Base-by-base conservation (phyloP, 2,797 vertebrate genomes). In the Phrynocephalus guinanensis region DNA sequence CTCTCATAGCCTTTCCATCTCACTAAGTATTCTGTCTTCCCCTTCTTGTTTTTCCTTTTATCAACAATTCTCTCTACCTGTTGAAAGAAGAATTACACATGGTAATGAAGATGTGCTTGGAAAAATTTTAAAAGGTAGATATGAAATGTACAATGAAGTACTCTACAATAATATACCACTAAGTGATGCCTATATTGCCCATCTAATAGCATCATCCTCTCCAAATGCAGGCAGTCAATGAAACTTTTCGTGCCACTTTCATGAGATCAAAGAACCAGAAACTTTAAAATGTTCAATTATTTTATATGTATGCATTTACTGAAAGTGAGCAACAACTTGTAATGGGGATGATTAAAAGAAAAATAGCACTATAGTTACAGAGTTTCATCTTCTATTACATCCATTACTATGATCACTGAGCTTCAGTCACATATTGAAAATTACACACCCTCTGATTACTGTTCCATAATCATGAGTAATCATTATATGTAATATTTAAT, bases 51-150 rank as follows among this genome's bases (percentile, higher is more conserved):
- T 96, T 97, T 98, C 92, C 98, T 97, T 92, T 97, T 98, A 91
- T 98, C 98, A 93, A 99, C 96, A 77, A 99, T 98, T 88, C 96
- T 96, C 95, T 99, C 98, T 94, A 99, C 98, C 99, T 99, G 93
- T 93, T 90, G 85, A 85, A 90, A 91, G 81, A 76, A 91, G 87
- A 90, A 91, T 44, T 28, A 76, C 86, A 81, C 1, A 79, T 93
- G 70, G 93, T 66, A 26, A 88, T 0, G 1, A 84, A 20, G 68
- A 92, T 80, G 83, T 30, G 33, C 22, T 67, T 56, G 26, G 0
- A 67, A 70, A 84, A 93, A 77, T 73, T 77, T 18, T 33, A 82
- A 87, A 60, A 88, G 50, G 20, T 63, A 81, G 28, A 67, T 81
- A 50, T 20, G 6, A 67, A 86, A 73, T 6, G 30, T 70, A 68